Evolutionary conservation across 2,888 invertebrate species (phyloP).

Genomic region (Leptura quadrifasciata): DNA sequence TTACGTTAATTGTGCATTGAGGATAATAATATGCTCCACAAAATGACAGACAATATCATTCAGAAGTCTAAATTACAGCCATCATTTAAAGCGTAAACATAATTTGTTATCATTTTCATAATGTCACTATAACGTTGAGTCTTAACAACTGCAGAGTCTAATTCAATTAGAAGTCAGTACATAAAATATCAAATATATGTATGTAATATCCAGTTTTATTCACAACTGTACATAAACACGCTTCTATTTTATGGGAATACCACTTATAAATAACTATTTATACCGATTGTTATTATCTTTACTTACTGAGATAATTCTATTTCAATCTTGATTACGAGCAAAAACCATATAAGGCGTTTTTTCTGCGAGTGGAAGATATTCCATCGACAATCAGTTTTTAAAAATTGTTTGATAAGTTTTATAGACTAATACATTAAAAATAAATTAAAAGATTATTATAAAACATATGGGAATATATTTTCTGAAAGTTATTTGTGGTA

Average conservation of each 20-base stretch:
- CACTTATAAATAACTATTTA: not conserved
- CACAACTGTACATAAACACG: not conserved
- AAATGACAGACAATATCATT: slow-evolving; percentile 13
- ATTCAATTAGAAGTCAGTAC: slow-evolving; percentile 22
- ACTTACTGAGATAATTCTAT: no score
- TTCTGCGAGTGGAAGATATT: no score
- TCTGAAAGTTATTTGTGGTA: no score
- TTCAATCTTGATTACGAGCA: no score
- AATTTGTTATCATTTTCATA: slow-evolving; percentile 25
- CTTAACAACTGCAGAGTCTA: slow-evolving; percentile 5
- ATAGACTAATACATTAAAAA: no score
- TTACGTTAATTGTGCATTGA: slow-evolving; percentile 33
- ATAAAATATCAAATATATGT: slow-evolving; percentile 6
- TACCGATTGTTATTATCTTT: not conserved
- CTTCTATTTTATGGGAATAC: not conserved
- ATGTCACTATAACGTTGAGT: slow-evolving; percentile 16
- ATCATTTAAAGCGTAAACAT: slow-evolving; percentile 20
- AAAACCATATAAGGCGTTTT: no score
- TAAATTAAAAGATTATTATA: no score
- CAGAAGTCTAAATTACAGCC: slow-evolving; percentile 23
- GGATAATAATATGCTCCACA: slow-evolving; percentile 18
- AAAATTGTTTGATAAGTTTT: no score
- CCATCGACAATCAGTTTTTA: no score
- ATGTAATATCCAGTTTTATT: not conserved
- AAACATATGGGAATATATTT: no score